Conservation (phyloP, 1,140 invertebrate genomes). For the Phenacoccus solenopsis region DNA sequence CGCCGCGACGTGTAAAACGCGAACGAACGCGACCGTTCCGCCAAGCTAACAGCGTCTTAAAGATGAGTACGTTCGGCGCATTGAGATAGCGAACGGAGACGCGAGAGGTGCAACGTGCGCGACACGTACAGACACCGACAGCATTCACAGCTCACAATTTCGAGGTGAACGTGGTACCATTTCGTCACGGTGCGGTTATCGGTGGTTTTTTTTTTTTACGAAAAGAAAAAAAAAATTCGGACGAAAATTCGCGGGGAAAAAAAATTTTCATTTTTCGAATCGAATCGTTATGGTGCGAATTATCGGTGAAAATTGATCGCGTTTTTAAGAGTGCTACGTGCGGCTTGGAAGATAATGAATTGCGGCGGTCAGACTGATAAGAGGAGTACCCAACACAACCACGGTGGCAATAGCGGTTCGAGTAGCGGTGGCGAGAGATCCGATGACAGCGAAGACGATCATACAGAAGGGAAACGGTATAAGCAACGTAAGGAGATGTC, state of each 20-base stretch:
- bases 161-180: neutral
- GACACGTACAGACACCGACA: neutral
- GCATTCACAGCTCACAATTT: neutral
- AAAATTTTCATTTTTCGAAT: neutral
- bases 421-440: neutral
- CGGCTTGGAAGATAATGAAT: neutral
- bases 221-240: too few species aligned
- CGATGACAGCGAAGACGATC: neutral
- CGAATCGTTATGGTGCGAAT: neutral
- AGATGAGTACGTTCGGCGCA: too few species aligned
- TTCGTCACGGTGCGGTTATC: neutral
- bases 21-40: neutral
- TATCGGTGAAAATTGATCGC: constrained; percentile 5
- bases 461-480: neutral
- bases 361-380: neutral
- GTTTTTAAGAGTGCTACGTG: neutral
- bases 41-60: neutral
- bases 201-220: neutral
- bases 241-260: too few species aligned
- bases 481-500: neutral
- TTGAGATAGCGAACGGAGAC: too few species aligned
- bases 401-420: neutral
- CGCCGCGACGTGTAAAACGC: neutral
- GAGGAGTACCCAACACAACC: neutral
- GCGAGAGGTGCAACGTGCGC: neutral